Conservation (phyloP, 2,888 invertebrate genomes). For the Drosophila setosimentum region DNA sequence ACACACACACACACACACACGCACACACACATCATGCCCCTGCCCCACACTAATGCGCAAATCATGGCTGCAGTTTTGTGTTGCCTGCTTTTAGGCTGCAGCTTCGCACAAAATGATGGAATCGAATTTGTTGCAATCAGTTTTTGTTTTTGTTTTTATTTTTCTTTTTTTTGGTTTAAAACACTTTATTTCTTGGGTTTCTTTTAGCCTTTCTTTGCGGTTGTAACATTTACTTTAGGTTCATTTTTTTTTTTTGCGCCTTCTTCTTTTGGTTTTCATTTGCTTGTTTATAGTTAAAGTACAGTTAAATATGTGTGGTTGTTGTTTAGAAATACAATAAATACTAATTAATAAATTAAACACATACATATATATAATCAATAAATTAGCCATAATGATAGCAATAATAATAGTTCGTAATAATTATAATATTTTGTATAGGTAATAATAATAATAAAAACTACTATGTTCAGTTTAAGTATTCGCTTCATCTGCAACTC, state of each 20-base stretch:
- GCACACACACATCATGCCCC: conserved; percentile 5
- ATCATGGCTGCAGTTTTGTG: conserved; percentile 58
- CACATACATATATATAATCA: conserved; percentile 55
- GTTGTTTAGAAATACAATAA: conserved; percentile 76
- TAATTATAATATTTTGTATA: conserved; percentile 34
- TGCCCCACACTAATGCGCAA: conserved; percentile 69
- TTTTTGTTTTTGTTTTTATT: background rate
- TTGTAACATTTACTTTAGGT: conserved; percentile 64
- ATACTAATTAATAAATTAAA: conserved; percentile 83
- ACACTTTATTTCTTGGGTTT: conserved; percentile 82
- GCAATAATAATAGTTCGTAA: conserved; percentile 45
- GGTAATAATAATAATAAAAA: conserved; percentile 55
- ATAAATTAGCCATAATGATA: conserved; percentile 71
- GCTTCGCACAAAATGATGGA: conserved; percentile 8
- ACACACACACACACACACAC: conserved; percentile 12
- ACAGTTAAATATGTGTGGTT: conserved; percentile 66
- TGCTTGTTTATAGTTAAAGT: conserved; percentile 69
- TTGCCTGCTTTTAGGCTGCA: conserved; percentile 65
- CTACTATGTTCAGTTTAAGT: conserved; percentile 76
- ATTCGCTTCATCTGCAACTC: conserved; percentile 10
- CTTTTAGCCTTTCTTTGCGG: conserved; percentile 64
- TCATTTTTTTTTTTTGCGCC: conserved; percentile 35
- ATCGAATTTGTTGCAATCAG: conserved; percentile 34
- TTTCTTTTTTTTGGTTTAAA: conserved; percentile 75
- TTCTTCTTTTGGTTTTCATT: conserved; percentile 58